Evolutionary conservation across 2,113 vertebrate genomes (phyloP).

Genomic region (Prietella phreatophila): DNA sequence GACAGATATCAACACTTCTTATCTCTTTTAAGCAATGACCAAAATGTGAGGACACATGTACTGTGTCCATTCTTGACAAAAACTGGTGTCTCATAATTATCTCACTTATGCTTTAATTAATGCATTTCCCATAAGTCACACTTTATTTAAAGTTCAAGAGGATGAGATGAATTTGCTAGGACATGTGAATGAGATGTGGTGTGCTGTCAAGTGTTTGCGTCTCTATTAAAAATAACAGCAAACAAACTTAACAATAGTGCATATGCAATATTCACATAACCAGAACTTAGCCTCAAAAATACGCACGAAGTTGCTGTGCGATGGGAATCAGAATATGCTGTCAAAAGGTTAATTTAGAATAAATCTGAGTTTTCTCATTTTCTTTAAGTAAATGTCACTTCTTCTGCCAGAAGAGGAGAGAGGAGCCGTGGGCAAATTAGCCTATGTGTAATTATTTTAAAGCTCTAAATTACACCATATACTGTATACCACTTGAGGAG

Average conservation of each 20-base stretch:
- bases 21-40: neutral
- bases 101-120: neutral
- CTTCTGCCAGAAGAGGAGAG: neutral
- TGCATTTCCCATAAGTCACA: neutral
- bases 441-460: conserved; percentile 21
- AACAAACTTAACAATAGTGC: neutral
- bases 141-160: neutral
- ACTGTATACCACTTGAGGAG: neutral
- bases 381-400: neutral
- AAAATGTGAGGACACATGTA: neutral
- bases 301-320: neutral
- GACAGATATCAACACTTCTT: neutral
- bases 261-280: neutral
- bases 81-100: neutral
- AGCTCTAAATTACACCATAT: conserved; percentile 1
- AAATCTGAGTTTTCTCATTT: neutral
- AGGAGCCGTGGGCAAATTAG: neutral
- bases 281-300: neutral
- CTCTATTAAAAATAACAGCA: neutral
- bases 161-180: neutral
- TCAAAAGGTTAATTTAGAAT: neutral
- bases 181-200: neutral
- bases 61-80: neutral
- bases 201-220: neutral
- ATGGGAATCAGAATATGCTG: neutral